Conservation (phyloP, 2,888 invertebrate genomes). For the Notodonta dromedarius region DNA sequence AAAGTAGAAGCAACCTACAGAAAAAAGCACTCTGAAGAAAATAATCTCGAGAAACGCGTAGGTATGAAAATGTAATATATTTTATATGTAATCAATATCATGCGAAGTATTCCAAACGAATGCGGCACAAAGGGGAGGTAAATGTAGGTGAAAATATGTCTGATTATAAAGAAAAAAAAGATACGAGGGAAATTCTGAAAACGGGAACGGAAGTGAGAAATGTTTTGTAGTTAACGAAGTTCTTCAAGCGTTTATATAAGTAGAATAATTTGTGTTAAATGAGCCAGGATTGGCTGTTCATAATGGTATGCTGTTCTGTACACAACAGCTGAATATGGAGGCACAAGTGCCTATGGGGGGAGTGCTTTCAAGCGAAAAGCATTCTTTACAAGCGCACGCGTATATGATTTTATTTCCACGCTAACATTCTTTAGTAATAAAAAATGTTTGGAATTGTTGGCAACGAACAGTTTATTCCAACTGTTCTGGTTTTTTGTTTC, state of each 20-base stretch:
- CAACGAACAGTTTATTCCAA: background rate
- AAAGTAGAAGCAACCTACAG: background rate
- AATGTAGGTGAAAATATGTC: slow-evolving; percentile 20
- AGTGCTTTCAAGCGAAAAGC: slow-evolving; percentile 14
- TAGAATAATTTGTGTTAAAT: slow-evolving; percentile 42
- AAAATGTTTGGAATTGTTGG: slow-evolving; percentile 2
- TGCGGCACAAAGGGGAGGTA: slow-evolving; percentile 8
- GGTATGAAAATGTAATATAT: slow-evolving; percentile 10
- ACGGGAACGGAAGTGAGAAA: slow-evolving; percentile 18
- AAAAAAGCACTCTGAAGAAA: background rate
- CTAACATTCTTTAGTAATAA: slow-evolving; percentile 1
- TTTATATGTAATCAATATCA: slow-evolving; percentile 16
- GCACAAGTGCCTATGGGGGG: slow-evolving; percentile 12
- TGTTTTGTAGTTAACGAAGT: slow-evolving; percentile 25
- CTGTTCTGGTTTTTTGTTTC: background rate
- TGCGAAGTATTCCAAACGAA: slow-evolving; percentile 10
- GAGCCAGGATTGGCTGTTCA: slow-evolving; percentile 45
- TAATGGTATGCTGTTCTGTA: slow-evolving; percentile 41
- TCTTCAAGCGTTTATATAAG: slow-evolving; percentile 26
- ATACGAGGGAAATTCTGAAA: slow-evolving; percentile 20
- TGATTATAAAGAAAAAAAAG: slow-evolving; percentile 19
- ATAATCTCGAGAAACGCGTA: background rate
- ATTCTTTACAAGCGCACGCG: slow-evolving; percentile 6
- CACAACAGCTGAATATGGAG: slow-evolving; percentile 33
- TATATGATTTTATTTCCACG: slow-evolving; percentile 20